Conservation (phyloP, 2,797 vertebrate genomes). For the Chelon labrosus region DNA sequence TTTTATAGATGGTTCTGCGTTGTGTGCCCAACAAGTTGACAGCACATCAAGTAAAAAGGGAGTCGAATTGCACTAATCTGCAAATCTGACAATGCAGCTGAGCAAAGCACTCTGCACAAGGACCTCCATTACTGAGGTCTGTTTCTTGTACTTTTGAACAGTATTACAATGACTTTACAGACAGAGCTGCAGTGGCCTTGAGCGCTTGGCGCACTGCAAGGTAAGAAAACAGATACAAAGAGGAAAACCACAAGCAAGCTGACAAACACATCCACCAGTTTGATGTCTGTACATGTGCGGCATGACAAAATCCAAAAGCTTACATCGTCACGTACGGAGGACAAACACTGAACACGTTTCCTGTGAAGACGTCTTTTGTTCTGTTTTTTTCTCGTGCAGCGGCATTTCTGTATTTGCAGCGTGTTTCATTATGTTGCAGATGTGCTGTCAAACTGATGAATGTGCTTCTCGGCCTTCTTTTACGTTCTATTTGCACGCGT, state of each 20-base stretch:
- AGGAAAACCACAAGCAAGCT: not conserved
- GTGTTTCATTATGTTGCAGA: constrained; percentile 23
- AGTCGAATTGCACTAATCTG: constrained; percentile 16
- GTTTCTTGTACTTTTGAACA: constrained; percentile 13
- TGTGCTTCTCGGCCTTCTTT: not conserved
- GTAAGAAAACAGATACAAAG: not conserved
- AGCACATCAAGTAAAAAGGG: constrained; percentile 19
- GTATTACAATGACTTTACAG: not conserved
- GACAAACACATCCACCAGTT: not conserved
- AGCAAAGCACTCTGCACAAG: constrained; percentile 43
- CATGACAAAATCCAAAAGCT: not conserved
- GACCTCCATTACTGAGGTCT: constrained; percentile 6
- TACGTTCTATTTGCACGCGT: constrained; percentile 15
- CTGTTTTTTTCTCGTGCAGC: not conserved
- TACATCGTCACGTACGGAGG: not conserved
- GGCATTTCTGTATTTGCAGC: constrained; percentile 9
- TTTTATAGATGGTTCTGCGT: constrained; percentile 13
- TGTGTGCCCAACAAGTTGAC: not conserved
- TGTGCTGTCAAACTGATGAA: constrained; percentile 30
- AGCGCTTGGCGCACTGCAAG: not conserved
- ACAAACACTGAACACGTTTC: constrained; percentile 1
- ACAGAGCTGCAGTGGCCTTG: not conserved
- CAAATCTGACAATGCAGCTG: constrained; percentile 32
- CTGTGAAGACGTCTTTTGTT: not conserved
- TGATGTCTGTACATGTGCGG: not conserved